Evolutionary conservation across 2,888 invertebrate species (phyloP).

Genomic region (Hydropsyche betteni): DNA sequence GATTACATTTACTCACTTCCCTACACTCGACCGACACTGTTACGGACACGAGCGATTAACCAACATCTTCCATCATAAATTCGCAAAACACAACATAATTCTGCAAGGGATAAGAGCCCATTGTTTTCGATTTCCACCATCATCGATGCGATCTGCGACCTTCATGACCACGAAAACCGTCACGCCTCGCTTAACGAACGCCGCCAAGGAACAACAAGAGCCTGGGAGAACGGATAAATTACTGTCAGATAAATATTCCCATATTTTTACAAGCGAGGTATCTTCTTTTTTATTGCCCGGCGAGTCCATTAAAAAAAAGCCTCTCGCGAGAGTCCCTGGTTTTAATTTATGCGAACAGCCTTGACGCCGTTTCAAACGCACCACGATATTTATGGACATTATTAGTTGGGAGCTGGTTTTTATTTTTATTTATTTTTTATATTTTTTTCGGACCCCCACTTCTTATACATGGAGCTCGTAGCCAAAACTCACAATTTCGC

Average conservation of each 20-base stretch:
- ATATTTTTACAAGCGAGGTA: conserved; percentile 16
- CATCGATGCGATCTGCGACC: background rate
- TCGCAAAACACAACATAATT: too few relatives aligned
- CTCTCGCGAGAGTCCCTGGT: conserved; percentile 18
- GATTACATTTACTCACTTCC: too few relatives aligned
- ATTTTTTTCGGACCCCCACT: background rate
- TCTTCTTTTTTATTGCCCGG: conserved; percentile 17
- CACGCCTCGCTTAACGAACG: too few relatives aligned
- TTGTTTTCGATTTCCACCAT: too few relatives aligned
- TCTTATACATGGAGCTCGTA: background rate
- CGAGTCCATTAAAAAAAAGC: conserved; percentile 25
- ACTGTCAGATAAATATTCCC: conserved; percentile 29
- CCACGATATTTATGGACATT: conserved; percentile 42
- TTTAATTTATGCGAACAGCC: conserved; percentile 45
- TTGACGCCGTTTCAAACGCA: conserved; percentile 44
- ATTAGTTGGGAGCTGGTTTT: conserved; percentile 43
- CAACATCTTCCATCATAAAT: too few relatives aligned
- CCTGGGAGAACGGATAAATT: conserved; percentile 26
- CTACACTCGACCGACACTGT: too few relatives aligned
- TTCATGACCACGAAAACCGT: background rate
- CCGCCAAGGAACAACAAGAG: background rate
- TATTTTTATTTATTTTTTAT: conserved; percentile 22
- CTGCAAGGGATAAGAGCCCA: too few relatives aligned
- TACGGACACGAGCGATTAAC: too few relatives aligned
- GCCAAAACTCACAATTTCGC: too few relatives aligned